Evolutionary conservation across 2,797 vertebrate species (phyloP).

Genomic region (Orientallactaga sibirica): DNA sequence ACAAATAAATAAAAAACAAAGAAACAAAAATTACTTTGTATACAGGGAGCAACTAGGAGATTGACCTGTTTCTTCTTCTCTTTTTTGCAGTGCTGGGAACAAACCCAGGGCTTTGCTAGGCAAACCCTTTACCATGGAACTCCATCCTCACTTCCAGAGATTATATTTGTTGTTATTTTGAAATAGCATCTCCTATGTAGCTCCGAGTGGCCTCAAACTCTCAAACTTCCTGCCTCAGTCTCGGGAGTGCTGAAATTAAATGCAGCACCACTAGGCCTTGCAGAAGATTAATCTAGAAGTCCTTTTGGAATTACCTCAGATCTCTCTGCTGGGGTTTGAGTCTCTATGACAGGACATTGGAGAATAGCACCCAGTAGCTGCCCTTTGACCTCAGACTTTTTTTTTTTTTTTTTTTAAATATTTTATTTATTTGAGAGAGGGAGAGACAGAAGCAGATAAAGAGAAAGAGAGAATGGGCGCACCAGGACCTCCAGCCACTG

Average conservation of each 20-base stretch:
- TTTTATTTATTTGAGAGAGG: no score
- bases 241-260: no score
- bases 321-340: slow-evolving; percentile 13
- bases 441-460: no score
- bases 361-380: slow-evolving; percentile 7
- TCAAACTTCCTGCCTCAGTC: not conserved
- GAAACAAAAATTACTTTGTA: no score
- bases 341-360: slow-evolving; percentile 57
- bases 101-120: not conserved
- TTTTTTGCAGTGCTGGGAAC: not conserved
- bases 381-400: not conserved
- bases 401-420: slow-evolving; percentile 15
- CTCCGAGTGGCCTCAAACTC: not conserved
- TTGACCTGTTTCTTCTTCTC: not conserved
- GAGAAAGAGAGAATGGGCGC: no score
- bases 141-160: not conserved
- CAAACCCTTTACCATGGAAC: not conserved
- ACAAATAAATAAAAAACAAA: no score
- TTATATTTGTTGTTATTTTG: not conserved
- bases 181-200: not conserved
- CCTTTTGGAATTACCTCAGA: not conserved
- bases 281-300: slow-evolving; percentile 25
- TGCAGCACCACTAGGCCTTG: no score
- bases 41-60: not conserved
- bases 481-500: no score